phyloP scores from a whole-genome alignment of 2,888 invertebrate species.

The Dryomyza anilis region DNA sequence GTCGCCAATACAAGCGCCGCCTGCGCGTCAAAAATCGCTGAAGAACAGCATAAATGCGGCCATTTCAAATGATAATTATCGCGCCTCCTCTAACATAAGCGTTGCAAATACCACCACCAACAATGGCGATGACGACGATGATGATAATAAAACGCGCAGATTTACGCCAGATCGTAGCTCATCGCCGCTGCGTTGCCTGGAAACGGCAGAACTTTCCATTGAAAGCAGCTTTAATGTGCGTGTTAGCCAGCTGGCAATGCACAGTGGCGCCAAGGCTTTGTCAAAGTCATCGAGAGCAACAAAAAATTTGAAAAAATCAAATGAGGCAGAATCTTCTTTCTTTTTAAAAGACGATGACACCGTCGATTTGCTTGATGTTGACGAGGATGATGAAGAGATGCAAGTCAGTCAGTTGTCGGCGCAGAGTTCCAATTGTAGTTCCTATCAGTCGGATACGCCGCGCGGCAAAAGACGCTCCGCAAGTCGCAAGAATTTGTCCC shows the following conservation, averaged over 20 bases:
- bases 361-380: constrained; percentile 35
- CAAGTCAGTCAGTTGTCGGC: constrained; percentile 50
- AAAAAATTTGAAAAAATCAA: not conserved
- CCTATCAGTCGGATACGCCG: constrained; percentile 55
- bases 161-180: constrained; percentile 55
- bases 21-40: constrained; percentile 8
- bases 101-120: constrained; percentile 33
- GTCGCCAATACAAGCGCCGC: constrained; percentile 45
- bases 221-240: constrained; percentile 51
- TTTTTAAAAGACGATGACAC: constrained; percentile 45
- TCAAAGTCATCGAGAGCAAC: constrained; percentile 27
- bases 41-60: constrained; percentile 23
- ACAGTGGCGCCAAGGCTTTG: too few relatives aligned
- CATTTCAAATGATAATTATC: constrained; percentile 30
- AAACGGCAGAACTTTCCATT: constrained; percentile 36
- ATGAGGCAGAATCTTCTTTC: constrained; percentile 35
- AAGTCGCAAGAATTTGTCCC: constrained; percentile 59
- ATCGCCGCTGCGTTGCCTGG: constrained; percentile 39
- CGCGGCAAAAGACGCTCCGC: constrained; percentile 52
- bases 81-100: constrained; percentile 19
- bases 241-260: constrained; percentile 47
- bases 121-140: too few relatives aligned
- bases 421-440: constrained; percentile 45
- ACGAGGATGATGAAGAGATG: constrained; percentile 52
- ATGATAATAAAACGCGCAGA: too few relatives aligned